These are phyloP conservation scores for Darevskia nairensis DNA, from an alignment of 2,797 vertebrate species.

Conservation along the genomic window DNA sequence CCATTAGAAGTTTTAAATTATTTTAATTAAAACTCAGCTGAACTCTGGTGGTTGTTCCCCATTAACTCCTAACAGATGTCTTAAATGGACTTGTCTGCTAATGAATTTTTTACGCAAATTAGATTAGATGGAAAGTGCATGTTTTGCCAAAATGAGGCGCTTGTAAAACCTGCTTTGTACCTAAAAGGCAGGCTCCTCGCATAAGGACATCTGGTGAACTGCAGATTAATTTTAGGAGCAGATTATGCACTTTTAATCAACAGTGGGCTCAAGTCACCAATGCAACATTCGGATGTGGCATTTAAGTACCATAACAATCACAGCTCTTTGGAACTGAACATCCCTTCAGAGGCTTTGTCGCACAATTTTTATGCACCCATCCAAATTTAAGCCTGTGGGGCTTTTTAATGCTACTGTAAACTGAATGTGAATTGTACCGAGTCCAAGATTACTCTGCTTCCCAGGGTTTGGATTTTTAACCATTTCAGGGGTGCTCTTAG, in stretches of 20 bases:
- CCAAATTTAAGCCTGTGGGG: neutral
- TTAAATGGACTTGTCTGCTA: conserved; percentile 29
- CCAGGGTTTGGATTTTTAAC: neutral
- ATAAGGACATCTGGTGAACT: neutral
- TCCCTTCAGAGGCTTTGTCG: neutral
- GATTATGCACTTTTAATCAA: conserved; percentile 30
- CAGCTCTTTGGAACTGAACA: neutral
- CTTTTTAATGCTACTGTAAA: neutral
- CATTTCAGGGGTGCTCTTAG: neutral
- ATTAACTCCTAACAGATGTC: conserved; percentile 38
- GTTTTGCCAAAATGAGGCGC: conserved; percentile 18
- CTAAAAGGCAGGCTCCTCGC: conserved; percentile 7
- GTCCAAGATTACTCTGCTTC: neutral
- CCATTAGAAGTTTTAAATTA: conserved; percentile 46
- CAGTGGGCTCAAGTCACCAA: neutral
- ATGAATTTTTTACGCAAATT: conserved; percentile 37
- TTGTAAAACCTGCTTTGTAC: conserved; percentile 24
- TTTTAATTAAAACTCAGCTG: conserved; percentile 49
- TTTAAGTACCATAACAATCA: conserved; percentile 6
- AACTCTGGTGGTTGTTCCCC: conserved; percentile 29
- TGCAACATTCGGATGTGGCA: neutral
- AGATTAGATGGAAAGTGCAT: conserved; percentile 9
- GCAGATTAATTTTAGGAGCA: conserved; percentile 1
- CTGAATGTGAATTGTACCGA: neutral
- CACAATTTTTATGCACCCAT: neutral